These are phyloP conservation scores for Conus betulinus DNA, from an alignment of 1,140 invertebrate species.

Conservation along the genomic window DNA sequence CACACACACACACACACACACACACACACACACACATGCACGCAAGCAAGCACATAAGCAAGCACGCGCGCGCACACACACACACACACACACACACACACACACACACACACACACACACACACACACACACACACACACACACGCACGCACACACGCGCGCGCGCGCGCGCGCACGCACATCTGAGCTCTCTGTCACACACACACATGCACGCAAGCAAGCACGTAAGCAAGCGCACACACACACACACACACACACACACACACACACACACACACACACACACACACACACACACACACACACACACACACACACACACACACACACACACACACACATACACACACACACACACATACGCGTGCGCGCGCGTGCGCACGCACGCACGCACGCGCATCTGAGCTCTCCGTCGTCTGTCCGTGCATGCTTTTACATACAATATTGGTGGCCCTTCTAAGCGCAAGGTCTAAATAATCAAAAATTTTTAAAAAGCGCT, in stretches of 20 bases:
- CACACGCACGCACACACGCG: neutral
- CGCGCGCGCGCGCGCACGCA: neutral
- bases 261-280: neutral
- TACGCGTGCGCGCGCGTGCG: no score
- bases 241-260: neutral
- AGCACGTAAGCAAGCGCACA: neutral
- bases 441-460: no score
- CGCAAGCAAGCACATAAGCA: no score
- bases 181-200: no score
- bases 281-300: slow-evolving; percentile 2
- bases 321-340: no score
- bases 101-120: neutral
- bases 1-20: neutral
- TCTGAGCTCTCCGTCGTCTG: no score
- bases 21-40: neutral
- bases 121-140: neutral
- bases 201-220: slow-evolving; percentile 17
- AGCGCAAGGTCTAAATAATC: no score
- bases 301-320: neutral
- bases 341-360: no score
- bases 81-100: neutral
- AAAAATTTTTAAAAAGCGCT: no score
- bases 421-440: no score
- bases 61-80: no score
- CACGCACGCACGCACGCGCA: no score